A percentile compares a stretch with the other conserved stretches of the same genome.
phyloP scores from a whole-genome alignment of 2,888 invertebrate genomes.

The Noctua pronuba region DNA sequence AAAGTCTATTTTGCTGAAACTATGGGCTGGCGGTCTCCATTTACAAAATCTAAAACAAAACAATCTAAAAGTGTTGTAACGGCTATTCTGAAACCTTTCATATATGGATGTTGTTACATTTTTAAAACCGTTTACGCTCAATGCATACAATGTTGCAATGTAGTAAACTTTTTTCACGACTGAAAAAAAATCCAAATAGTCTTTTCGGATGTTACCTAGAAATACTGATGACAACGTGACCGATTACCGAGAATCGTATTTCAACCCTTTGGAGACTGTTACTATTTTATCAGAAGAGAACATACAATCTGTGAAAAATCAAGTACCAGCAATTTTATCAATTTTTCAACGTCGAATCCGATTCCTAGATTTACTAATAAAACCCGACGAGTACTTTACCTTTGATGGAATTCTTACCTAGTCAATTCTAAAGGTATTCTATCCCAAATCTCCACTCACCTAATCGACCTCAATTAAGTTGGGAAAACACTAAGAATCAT shows the following conservation, averaged over 20 bases:
- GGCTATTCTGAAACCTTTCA: slow-evolving; percentile 52
- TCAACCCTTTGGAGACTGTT: no score
- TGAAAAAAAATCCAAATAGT: background rate
- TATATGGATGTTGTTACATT: slow-evolving; percentile 48
- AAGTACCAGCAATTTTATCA: background rate
- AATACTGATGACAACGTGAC: background rate
- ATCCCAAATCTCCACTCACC: background rate
- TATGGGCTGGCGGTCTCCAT: slow-evolving; percentile 48
- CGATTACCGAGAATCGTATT: background rate
- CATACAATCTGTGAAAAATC: background rate
- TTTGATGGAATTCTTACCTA: background rate
- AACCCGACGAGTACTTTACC: background rate
- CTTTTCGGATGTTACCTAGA: background rate
- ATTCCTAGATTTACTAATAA: background rate
- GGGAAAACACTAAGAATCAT: background rate
- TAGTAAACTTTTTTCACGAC: slow-evolving; percentile 4
- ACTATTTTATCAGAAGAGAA: background rate
- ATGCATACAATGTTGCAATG: slow-evolving; percentile 26
- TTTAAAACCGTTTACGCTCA: slow-evolving; percentile 50
- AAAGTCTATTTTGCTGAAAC: slow-evolving; percentile 60
- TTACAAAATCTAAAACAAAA: slow-evolving; percentile 59
- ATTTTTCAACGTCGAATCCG: background rate
- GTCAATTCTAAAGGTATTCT: background rate
- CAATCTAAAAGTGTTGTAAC: slow-evolving; percentile 46
- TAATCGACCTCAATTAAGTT: background rate